These are phyloP conservation scores for Sphaerophoria rueppellii DNA, from an alignment of 2,888 invertebrate genomes.

Conservation along the genomic window DNA sequence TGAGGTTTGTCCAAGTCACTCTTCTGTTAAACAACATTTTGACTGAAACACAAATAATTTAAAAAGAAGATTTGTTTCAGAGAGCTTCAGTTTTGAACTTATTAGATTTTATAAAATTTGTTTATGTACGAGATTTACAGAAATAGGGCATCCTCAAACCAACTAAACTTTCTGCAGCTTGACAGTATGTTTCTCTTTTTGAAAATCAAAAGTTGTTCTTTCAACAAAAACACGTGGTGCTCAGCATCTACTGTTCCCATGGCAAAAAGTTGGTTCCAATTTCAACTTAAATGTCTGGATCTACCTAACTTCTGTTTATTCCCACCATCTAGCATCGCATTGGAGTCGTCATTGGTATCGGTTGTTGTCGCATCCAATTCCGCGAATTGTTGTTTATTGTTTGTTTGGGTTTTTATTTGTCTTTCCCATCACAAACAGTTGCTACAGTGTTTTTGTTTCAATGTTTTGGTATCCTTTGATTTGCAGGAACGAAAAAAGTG, in stretches of 20 bases:
- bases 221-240: slow-evolving; percentile 19
- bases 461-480: slow-evolving; percentile 23
- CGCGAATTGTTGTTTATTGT: slow-evolving; percentile 56
- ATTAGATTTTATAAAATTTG: too few species aligned
- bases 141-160: background rate
- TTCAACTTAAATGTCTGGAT: slow-evolving; percentile 8
- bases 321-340: slow-evolving; percentile 26
- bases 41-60: too few species aligned
- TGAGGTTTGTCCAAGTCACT: too few species aligned
- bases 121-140: background rate
- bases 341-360: background rate
- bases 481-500: slow-evolving; percentile 13
- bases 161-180: background rate
- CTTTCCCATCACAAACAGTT: background rate
- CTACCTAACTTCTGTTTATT: slow-evolving; percentile 42
- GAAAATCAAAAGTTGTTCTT: slow-evolving; percentile 1
- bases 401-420: slow-evolving; percentile 16
- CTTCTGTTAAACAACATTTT: too few species aligned
- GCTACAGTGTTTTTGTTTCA: background rate
- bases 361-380: slow-evolving; percentile 39
- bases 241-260: slow-evolving; percentile 39
- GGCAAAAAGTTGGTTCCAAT: slow-evolving; percentile 40
- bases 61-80: too few species aligned
- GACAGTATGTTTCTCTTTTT: background rate
- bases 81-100: too few species aligned